Conservation (phyloP, 92 coral and sea anemone species). For the Epizoanthus fatuus region DNA sequence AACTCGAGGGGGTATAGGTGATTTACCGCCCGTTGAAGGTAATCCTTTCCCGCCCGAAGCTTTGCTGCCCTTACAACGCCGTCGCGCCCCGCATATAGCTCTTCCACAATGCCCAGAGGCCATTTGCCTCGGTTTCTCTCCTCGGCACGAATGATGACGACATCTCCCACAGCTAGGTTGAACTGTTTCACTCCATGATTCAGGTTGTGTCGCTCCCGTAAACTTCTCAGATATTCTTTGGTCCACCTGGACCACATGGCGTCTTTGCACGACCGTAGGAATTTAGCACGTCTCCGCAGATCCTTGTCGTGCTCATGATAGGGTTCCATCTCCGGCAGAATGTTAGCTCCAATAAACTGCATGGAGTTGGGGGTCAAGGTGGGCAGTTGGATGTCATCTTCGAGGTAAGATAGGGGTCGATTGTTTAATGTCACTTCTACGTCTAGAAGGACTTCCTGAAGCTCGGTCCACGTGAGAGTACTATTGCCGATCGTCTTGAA, state of each 20-base stretch:
- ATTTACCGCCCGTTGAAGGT: not conserved
- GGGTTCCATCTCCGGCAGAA: too few species aligned
- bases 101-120: not conserved
- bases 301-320: too few species aligned
- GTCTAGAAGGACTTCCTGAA: slow-evolving; percentile 35
- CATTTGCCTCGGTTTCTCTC: slow-evolving; percentile 8
- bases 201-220: slow-evolving; percentile 34
- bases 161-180: slow-evolving; percentile 8
- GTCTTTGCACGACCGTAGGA: not conserved
- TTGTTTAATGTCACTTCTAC: slow-evolving; percentile 51
- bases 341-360: not conserved
- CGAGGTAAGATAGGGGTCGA: slow-evolving; percentile 26
- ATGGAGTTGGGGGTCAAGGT: slow-evolving; percentile 23
- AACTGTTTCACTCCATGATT: slow-evolving; percentile 5
- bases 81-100: not conserved
- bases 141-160: not conserved
- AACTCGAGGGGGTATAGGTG: not conserved
- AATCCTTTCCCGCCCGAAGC: too few species aligned
- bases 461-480: not conserved
- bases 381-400: slow-evolving; percentile 47
- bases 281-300: too few species aligned
- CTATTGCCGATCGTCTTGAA: not conserved
- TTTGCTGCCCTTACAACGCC: not conserved
- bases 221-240: slow-evolving; percentile 34
- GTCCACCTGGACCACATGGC: slow-evolving; percentile 15